Base-by-base conservation (phyloP, 2,113 vertebrate species). In the Phalacrocorax pelagicus region DNA sequence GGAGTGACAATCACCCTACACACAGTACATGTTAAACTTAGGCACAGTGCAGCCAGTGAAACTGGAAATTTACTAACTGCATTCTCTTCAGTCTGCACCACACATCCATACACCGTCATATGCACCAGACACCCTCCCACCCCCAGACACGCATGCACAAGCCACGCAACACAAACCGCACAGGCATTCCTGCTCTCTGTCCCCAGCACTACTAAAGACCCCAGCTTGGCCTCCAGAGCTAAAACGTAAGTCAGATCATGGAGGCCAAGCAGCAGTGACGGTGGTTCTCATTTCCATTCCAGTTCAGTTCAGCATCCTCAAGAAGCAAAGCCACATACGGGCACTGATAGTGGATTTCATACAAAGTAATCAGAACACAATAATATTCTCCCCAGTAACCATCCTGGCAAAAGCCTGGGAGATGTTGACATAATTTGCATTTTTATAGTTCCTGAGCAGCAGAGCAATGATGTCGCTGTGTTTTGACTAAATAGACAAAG, bases 361-460 rank as follows among this genome's bases (percentile, higher is more conserved):
- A 46, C 70, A 10, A 38, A 73, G 78, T 46, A 71, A 71, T 91
- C 95, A 66, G 55, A 75, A n/a, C 0, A 6, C 91, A 74, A 63
- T 59, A 67, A 89, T 70, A 52, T 93, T 73, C 90, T 82, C 66
- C 87, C 47, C 79, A 30, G 83, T 20, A 63, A 40, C 74, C 7
- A 0, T n/a, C 70, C 86, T n/a, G 66, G 57, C 94, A 79, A 52
- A 52, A 72, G 89, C 88, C 85, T 67, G 55, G 66, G 81, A 82
- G 84, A 54, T 44, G 63, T 15, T 73, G 81, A 11, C 49, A 18
- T 44, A 61, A 95, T 96, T 96, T 95, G 95, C 96, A 95, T 95
- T 75, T 88, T 75, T 63, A 86, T 96, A 95, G 91, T 84, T 94
- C 87, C 83, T 70, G 78, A 94, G 94, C 90, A 63, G 70, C 26